A percentile compares a stretch with the other conserved stretches of the same genome.
Conservation (phyloP, 2,113 vertebrate species). For the Heteronetta atricapilla region DNA sequence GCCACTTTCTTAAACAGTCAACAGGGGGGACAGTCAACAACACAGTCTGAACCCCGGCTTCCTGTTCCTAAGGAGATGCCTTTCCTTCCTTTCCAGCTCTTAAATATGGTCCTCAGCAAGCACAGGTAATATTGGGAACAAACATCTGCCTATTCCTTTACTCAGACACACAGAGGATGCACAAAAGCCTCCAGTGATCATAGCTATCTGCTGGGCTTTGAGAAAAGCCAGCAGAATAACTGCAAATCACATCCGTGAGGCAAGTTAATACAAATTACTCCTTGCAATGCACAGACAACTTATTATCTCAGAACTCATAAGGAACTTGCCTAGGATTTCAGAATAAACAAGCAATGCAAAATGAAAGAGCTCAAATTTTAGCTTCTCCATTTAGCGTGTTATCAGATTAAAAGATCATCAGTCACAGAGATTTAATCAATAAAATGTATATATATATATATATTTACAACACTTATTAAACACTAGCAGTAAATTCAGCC, state of each 20-base stretch:
- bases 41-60: neutral
- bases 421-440: neutral
- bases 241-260: too few relatives aligned
- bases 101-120: neutral
- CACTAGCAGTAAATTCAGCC: neutral
- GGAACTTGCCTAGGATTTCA: neutral
- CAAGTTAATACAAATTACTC: neutral
- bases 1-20: neutral
- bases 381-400: neutral
- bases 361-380: neutral
- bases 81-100: neutral
- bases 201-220: neutral
- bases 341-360: neutral
- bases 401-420: neutral
- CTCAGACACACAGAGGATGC: neutral
- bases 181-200: neutral
- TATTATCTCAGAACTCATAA: neutral
- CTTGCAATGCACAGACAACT: neutral
- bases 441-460: neutral
- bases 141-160: neutral
- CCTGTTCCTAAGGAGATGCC: neutral
- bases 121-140: neutral
- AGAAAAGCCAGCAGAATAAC: neutral
- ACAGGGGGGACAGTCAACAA: neutral
- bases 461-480: neutral